phyloP scores from a whole-genome alignment of 2,797 vertebrate species.

The Crocodylus rhombifer region DNA sequence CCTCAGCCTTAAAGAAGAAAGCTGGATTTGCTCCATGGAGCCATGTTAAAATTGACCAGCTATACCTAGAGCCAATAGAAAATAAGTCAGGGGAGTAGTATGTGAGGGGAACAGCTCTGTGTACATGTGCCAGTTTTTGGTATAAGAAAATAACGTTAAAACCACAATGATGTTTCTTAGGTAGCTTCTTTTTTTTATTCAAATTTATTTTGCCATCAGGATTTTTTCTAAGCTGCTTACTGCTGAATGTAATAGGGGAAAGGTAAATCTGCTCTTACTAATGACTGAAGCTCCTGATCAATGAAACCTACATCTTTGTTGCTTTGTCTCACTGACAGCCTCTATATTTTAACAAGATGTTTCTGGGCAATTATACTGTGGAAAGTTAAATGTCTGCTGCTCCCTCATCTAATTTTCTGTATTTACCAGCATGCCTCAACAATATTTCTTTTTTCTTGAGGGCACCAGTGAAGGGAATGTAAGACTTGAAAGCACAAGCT shows the following conservation, averaged over 20 bases:
- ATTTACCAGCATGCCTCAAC: background rate
- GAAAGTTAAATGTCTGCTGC: background rate
- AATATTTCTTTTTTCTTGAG: background rate
- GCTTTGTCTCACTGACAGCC: background rate
- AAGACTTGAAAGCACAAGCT: background rate
- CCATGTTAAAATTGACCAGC: background rate
- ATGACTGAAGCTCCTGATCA: background rate
- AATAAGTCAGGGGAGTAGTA: rapidly evolving
- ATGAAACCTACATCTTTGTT: background rate
- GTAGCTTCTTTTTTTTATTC: conserved; percentile 41
- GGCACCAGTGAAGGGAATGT: background rate
- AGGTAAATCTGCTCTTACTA: background rate
- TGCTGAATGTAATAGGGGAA: background rate
- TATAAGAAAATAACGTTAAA: conserved; percentile 30
- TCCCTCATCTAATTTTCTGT: rapidly evolving
- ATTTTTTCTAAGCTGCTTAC: background rate
- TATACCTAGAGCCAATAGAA: background rate
- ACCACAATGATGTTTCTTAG: conserved; percentile 7
- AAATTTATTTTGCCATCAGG: conserved; percentile 41
- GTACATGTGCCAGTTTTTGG: rapidly evolving
- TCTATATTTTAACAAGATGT: background rate
- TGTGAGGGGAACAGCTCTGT: background rate
- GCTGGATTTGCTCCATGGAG: rapidly evolving
- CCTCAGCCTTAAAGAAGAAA: background rate
- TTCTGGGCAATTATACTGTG: background rate